A percentile compares a stretch with the other conserved stretches of the same genome.
Conservation (phyloP, 2,888 invertebrate genomes). For the Morpho helenor region DNA sequence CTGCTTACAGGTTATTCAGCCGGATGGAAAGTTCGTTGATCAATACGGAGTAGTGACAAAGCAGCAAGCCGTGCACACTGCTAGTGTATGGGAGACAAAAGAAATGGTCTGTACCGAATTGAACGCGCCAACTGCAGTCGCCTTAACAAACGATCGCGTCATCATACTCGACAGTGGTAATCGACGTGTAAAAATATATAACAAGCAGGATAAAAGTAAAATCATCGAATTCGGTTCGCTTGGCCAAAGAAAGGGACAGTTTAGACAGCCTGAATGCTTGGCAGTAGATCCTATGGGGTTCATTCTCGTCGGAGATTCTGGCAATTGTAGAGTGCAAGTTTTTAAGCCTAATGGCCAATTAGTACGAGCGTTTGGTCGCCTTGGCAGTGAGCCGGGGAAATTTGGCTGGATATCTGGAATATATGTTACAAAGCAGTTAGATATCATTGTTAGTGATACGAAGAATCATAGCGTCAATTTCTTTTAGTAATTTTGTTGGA, state of each 20-base stretch:
- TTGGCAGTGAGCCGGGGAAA: slow-evolving; percentile 65
- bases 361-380: slow-evolving; percentile 82
- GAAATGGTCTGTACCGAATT: slow-evolving; percentile 75
- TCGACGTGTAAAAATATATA: slow-evolving; percentile 82
- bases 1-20: slow-evolving; percentile 47
- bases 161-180: slow-evolving; percentile 85
- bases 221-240: slow-evolving; percentile 82
- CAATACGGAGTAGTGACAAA: slow-evolving; percentile 78
- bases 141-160: slow-evolving; percentile 76
- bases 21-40: slow-evolving; percentile 80
- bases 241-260: slow-evolving; percentile 83
- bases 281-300: slow-evolving; percentile 85
- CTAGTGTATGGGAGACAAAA: slow-evolving; percentile 53
- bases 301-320: slow-evolving; percentile 88
- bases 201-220: slow-evolving; percentile 71
- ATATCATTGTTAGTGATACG: slow-evolving; percentile 81
- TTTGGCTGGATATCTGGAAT: slow-evolving; percentile 86
- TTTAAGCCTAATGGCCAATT: slow-evolving; percentile 85
- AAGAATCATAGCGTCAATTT: slow-evolving; percentile 74
- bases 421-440: slow-evolving; percentile 78
- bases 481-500: slow-evolving; percentile 37
- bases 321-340: slow-evolving; percentile 87
- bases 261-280: slow-evolving; percentile 86
- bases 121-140: slow-evolving; percentile 85
- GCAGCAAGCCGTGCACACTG: slow-evolving; percentile 43